Base-by-base conservation (phyloP, 2,113 vertebrate genomes). In the Perca flavescens region DNA sequence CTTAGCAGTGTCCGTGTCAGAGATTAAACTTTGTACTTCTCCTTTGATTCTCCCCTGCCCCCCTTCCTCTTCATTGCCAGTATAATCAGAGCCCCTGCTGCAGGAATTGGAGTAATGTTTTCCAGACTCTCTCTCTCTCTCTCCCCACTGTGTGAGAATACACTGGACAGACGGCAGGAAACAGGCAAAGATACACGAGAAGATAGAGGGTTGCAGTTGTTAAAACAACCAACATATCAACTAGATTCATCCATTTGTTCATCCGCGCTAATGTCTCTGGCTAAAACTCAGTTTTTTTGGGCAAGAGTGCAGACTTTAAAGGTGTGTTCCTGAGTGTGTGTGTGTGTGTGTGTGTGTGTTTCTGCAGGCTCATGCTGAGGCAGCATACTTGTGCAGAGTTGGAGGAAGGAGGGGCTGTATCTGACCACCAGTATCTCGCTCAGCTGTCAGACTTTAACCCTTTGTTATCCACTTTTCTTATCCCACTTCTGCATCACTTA, bases 51-150 rank as follows among this genome's bases (percentile, higher is more conserved):
- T 25, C 25, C 1, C 43, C n/a, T 47, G 61, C 43, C 60, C 3
- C 28, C 2, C 70, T 80, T 74, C 84, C 31, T 21, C 56, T 19
- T 40, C 63, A 61, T 34, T 71, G 63, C 86, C 82, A 86, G 76
- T 68, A 92, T 84, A 85, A 88, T 88, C 83, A 89, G 83, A 88
- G 78, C 74, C 88, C 84, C 74, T 46, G 83, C 91, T 90, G 89
- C 74, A 93, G 89, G 91, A 95, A 94, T 93, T 86, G 53, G 63
- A 87, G 78, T 92, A 94, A 94, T 94, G 90, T 86, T 91, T 95
- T 94, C 94, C 94, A 95, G 93, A 94, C 47, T 3, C 58, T 40
- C 77, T 53, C 58, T 58, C 73, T 28, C 56, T 49, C 60, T 74
- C 72, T 80, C 70, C 54, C 74, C 40, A n/a, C 74, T 53, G 75